Conservation (phyloP, 2,888 invertebrate species). For the Chalcosyrphus nemorum region DNA sequence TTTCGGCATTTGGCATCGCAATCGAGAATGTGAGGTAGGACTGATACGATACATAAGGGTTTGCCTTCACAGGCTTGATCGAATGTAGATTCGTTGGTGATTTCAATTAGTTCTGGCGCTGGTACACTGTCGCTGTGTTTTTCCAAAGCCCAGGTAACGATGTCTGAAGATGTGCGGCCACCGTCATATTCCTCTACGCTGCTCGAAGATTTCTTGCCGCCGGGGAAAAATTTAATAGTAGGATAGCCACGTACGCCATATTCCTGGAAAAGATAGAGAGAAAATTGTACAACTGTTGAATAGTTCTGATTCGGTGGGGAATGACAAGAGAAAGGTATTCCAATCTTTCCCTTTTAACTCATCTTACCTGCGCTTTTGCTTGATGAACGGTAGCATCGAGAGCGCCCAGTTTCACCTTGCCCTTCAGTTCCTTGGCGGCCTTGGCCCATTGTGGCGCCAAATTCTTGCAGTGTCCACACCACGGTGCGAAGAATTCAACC, state of each 20-base stretch:
- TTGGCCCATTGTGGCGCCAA: constrained; percentile 98
- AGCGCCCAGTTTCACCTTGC: constrained; percentile 97
- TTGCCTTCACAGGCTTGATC: constrained; percentile 91
- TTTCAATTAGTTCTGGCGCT: constrained; percentile 93
- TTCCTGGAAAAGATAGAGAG: constrained; percentile 80
- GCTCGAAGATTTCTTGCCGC: constrained; percentile 87
- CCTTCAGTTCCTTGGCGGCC: constrained; percentile 96
- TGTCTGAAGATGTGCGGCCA: constrained; percentile 94
- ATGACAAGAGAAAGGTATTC: too few relatives aligned
- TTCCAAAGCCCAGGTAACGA: constrained; percentile 94
- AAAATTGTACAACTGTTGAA: neutral
- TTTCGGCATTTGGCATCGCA: constrained; percentile 96
- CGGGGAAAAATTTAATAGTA: constrained; percentile 96
- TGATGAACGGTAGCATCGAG: constrained; percentile 97
- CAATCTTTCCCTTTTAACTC: too few relatives aligned
- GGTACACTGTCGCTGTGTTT: constrained; percentile 93
- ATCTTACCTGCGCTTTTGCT: constrained; percentile 85
- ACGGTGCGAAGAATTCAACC: constrained; percentile 98
- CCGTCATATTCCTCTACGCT: constrained; percentile 94
- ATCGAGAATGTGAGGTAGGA: constrained; percentile 97
- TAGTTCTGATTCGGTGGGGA: too few relatives aligned
- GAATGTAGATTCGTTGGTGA: constrained; percentile 85
- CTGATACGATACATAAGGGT: constrained; percentile 94
- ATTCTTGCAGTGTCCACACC: constrained; percentile 98
- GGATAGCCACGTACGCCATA: constrained; percentile 97